Conservation (phyloP, 30 jellyfish, hydroid and myxozoan genomes). For the Turritopsis dohrnii region DNA sequence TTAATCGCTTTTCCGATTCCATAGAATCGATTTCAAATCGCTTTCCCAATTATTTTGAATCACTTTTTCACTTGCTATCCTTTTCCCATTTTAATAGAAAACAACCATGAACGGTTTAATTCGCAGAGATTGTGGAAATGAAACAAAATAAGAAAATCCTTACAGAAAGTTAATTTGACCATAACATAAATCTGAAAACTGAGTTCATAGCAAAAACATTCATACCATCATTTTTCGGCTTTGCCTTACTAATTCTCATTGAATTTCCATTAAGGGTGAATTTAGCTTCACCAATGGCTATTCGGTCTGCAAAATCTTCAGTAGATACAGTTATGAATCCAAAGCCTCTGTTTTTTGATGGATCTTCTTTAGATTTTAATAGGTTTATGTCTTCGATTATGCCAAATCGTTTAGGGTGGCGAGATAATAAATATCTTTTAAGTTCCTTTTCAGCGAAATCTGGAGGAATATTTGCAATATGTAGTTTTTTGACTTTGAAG, state of each 20-base stretch:
- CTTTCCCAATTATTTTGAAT: no score
- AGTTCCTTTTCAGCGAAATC: constrained; percentile 26
- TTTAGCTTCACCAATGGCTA: constrained; percentile 36
- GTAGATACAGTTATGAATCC: constrained; percentile 37
- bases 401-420: constrained; percentile 19
- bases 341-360: constrained; percentile 29
- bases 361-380: constrained; percentile 18
- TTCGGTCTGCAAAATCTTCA: constrained; percentile 40
- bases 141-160: background rate
- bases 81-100: no score
- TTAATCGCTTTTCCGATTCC: no score
- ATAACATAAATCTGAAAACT: background rate
- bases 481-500: constrained; percentile 34
- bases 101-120: no score
- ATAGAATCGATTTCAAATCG: no score
- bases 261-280: constrained; percentile 21
- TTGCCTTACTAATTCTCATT: constrained; percentile 31
- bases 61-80: no score
- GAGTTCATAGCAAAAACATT: background rate
- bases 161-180: background rate
- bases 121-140: no score
- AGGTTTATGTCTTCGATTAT: constrained; percentile 25
- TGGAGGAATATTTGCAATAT: constrained; percentile 34
- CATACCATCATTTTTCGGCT: constrained; percentile 33
- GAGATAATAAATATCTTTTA: constrained; percentile 16